phyloP scores from a whole-genome alignment of 2,113 vertebrate species.

The Pachypanchax playfairii region DNA sequence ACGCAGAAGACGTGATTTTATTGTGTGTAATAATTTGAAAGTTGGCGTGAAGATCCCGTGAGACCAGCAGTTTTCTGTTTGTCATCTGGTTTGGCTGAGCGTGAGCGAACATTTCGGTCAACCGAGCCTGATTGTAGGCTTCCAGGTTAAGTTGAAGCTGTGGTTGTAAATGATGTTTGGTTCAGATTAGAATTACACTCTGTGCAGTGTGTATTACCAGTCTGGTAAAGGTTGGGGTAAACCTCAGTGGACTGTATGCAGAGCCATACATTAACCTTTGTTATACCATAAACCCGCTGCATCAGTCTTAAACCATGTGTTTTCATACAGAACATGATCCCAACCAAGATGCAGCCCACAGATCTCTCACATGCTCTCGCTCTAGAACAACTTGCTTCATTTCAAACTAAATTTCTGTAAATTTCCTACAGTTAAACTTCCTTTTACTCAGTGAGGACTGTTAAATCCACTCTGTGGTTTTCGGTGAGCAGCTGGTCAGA shows the following conservation, averaged over 20 bases:
- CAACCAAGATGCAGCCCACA: constrained; percentile 34
- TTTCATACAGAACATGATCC: too few relatives aligned
- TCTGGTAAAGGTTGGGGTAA: constrained; percentile 26
- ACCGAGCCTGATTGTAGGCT: constrained; percentile 25
- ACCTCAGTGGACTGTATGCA: constrained; percentile 15
- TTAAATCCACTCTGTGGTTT: background rate
- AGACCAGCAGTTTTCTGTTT: constrained; percentile 9
- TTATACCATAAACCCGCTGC: constrained; percentile 14
- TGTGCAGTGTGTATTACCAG: constrained; percentile 2
- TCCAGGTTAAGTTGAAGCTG: constrained; percentile 31
- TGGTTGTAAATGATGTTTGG: constrained; percentile 37
- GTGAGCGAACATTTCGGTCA: constrained; percentile 18
- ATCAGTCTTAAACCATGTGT: too few relatives aligned
- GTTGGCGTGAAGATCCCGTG: constrained; percentile 6
- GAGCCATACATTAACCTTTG: background rate
- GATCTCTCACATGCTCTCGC: constrained; percentile 13
- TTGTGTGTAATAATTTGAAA: background rate
- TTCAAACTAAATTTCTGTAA: background rate
- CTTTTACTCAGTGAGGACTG: constrained; percentile 5
- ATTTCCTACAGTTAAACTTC: background rate
- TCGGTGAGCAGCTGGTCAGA: constrained; percentile 19
- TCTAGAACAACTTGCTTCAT: background rate
- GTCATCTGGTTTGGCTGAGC: constrained; percentile 16
- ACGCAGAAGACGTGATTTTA: background rate
- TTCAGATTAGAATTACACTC: constrained; percentile 31